Percentiles rank a stretch among this genome's conserved stretches.
phyloP scores from a whole-genome alignment of 2,797 vertebrate genomes.

The Arnoldichthys spilopterus region DNA sequence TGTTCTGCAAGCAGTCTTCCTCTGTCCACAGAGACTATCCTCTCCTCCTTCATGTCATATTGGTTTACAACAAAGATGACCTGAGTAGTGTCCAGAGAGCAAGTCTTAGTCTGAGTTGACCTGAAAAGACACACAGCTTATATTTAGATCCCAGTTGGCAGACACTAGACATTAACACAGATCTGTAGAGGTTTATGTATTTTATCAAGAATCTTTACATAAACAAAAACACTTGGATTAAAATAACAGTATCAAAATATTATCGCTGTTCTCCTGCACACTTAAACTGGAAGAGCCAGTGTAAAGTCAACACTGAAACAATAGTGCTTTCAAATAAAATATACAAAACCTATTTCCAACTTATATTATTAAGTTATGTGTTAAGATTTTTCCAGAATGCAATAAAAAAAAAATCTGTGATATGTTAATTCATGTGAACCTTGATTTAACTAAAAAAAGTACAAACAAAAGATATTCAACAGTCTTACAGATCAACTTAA shows the following conservation, averaged over 20 bases:
- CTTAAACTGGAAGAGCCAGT: neutral
- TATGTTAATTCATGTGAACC: no score
- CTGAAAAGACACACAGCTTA: constrained; percentile 68
- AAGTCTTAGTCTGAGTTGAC: constrained; percentile 98
- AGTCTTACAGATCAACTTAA: no score
- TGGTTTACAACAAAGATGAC: constrained; percentile 96
- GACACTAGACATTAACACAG: neutral
- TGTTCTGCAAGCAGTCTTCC: constrained; percentile 94
- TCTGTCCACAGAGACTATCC: constrained; percentile 89
- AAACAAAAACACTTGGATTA: neutral
- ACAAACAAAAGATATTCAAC: no score
- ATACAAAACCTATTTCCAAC: no score
- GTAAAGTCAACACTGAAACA: no score
- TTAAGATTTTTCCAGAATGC: no score
- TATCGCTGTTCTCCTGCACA: neutral
- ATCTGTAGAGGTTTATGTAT: neutral
- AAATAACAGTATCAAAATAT: neutral
- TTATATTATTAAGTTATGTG: no score
- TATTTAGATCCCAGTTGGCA: neutral
- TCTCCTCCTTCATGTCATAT: constrained; percentile 97
- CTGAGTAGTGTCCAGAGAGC: constrained; percentile 98
- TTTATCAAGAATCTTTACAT: neutral
- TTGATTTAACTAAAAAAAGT: no score
- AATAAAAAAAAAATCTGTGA: no score
- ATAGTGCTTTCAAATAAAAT: no score